Evolutionary conservation across 1,140 invertebrate genomes (phyloP).

Genomic region (Orussus abietinus): DNA sequence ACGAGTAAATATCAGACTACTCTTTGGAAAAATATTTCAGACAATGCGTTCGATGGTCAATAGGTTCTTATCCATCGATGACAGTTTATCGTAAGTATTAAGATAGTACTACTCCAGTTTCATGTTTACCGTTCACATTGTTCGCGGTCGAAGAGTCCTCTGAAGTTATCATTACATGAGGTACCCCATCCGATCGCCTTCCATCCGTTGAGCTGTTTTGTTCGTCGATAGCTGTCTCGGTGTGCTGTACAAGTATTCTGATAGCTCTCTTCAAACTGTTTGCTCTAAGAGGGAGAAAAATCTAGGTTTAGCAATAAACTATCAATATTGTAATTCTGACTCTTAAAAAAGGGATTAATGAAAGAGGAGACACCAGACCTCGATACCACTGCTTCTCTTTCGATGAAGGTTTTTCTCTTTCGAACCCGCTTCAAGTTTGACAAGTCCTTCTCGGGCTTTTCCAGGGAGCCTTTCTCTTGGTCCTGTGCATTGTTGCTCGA

Average conservation of each 20-base stretch:
- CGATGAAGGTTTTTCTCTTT: constrained; percentile 33
- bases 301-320: not conserved
- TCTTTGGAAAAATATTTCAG: too few relatives aligned
- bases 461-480: constrained; percentile 58
- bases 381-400: constrained; percentile 37
- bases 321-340: too few relatives aligned
- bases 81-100: too few relatives aligned
- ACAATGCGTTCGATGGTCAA: too few relatives aligned
- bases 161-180: constrained; percentile 30
- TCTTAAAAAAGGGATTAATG: too few relatives aligned
- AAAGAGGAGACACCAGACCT: too few relatives aligned
- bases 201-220: constrained; percentile 44
- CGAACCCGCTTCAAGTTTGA: constrained; percentile 42
- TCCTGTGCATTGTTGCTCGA: too few relatives aligned
- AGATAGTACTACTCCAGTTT: too few relatives aligned
- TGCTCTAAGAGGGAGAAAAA: constrained; percentile 46
- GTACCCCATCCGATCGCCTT: constrained; percentile 32
- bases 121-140: too few relatives aligned
- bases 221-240: constrained; percentile 64
- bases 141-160: constrained; percentile 20
- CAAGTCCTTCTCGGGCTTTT: constrained; percentile 62
- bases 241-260: constrained; percentile 76
- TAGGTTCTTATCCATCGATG: too few relatives aligned
- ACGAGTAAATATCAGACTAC: too few relatives aligned
- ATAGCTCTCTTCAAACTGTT: constrained; percentile 87